Percentiles rank a stretch among this genome's conserved stretches.
Conservation (phyloP, 2,797 vertebrate genomes). For the Gymnocypris eckloni region DNA sequence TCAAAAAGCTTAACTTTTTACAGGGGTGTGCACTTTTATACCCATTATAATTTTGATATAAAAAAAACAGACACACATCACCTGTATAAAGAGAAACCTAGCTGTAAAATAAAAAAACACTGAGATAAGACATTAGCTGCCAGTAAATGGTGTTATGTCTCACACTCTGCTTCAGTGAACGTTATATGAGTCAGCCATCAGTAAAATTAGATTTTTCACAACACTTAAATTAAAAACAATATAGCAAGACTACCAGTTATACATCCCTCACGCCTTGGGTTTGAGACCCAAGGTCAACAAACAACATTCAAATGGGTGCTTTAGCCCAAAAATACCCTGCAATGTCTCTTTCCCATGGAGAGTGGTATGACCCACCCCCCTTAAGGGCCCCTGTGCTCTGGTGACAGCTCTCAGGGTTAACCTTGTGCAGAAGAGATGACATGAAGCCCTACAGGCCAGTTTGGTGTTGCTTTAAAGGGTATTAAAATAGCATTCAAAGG, state of each 20-base stretch:
- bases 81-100: background rate
- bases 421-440: conserved; percentile 57
- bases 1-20: background rate
- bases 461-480: conserved; percentile 53
- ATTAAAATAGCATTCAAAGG: conserved; percentile 60
- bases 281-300: conserved; percentile 43
- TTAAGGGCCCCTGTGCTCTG: conserved; percentile 48
- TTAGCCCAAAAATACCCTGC: conserved; percentile 37
- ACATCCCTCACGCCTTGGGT: conserved; percentile 10
- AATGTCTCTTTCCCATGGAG: conserved; percentile 44
- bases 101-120: background rate
- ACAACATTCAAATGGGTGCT: conserved; percentile 40
- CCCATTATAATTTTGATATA: background rate
- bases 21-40: background rate
- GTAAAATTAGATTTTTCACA: conserved; percentile 18
- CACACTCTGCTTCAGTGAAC: background rate
- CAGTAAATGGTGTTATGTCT: background rate
- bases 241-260: background rate
- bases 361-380: conserved; percentile 37
- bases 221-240: background rate
- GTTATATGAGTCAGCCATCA: conserved; percentile 4
- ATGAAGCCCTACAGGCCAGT: conserved; percentile 39
- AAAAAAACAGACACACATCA: background rate
- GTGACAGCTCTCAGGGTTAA: conserved; percentile 58
- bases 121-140: background rate